Evolutionary conservation across 2,888 invertebrate species (phyloP), one percentile per base, ranked within the genome.

Genomic region (Cheilosia soror): DNA sequence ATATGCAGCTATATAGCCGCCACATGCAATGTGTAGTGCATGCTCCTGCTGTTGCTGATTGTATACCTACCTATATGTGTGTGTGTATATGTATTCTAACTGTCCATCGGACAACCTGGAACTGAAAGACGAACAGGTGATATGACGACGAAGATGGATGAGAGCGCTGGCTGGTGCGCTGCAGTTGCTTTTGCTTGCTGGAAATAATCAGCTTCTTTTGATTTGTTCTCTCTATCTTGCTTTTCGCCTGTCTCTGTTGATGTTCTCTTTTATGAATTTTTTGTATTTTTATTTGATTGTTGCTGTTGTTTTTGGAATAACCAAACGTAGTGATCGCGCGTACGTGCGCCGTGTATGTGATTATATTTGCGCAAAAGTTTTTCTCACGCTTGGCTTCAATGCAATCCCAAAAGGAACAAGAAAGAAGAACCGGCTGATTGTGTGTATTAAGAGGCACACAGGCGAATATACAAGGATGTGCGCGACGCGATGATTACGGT

Each of bases 61-160:
- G 11, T 20, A 20, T 20, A 20, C 20, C 20, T 37, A 11, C 11
- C 11, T 9, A 9, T 9, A 31, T 5, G 31, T 44, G 40, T 31
- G 57, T 55, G 40, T 68, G 47, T 85, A 42, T 76, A 44, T 85
- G 76, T 63, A 81, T 85, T 85, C 81, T 85, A 85, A 85, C 85
- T 85, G 85, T 85, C 85, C 81, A 85, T 81, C 85, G 76, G 76
- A 53, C 81, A 85, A 81, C 76, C 76, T 85, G 85, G 81, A 81
- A 85, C 68, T 85, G 76, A 81, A 85, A 81, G 81, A 77, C 81
- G 85, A 85, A 85, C 85, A 85, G 85, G 85, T 85, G 85, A 85
- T 85, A 85, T 77, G 85, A 85, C 76, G 85, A 85, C 81, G 81
- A 85, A 85, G 85, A 85, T 85, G 85, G 85, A 85, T 85, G 81